These are phyloP conservation scores for Delia radicum DNA, from an alignment of 1,140 invertebrate genomes.

Conservation along the genomic window DNA sequence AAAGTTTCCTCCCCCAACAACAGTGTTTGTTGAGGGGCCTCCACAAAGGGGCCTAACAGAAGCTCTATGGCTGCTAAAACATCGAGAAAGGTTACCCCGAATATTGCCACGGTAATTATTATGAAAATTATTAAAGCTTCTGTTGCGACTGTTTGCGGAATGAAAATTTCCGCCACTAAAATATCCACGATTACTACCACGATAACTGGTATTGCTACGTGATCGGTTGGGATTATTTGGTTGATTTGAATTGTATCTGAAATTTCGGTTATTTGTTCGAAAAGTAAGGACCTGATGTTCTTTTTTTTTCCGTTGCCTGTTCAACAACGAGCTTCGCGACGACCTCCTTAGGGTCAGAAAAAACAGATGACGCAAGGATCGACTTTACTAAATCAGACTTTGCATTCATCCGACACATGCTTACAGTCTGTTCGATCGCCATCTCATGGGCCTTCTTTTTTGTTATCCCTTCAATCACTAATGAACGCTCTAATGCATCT, in stretches of 20 bases:
- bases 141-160: no score
- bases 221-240: no score
- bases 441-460: not conserved
- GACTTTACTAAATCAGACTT: not conserved
- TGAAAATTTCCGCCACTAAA: no score
- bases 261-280: not conserved
- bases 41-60: not conserved
- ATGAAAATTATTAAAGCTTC: no score
- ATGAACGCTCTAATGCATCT: not conserved
- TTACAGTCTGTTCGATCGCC: not conserved
- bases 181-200: not conserved
- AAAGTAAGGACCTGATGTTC: not conserved
- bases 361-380: not conserved
- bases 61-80: not conserved
- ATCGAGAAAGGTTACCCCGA: not conserved
- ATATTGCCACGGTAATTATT: not conserved
- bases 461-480: not conserved
- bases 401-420: not conserved
- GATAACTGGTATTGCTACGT: not conserved
- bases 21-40: not conserved
- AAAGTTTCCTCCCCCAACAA: not conserved
- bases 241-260: no score
- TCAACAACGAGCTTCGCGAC: slow-evolving; percentile 6
- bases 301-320: not conserved
- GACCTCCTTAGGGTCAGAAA: not conserved